Evolutionary conservation across 53 echinoderm and acorn worm species (phyloP).

Genomic region (Actinopyga echinites): DNA sequence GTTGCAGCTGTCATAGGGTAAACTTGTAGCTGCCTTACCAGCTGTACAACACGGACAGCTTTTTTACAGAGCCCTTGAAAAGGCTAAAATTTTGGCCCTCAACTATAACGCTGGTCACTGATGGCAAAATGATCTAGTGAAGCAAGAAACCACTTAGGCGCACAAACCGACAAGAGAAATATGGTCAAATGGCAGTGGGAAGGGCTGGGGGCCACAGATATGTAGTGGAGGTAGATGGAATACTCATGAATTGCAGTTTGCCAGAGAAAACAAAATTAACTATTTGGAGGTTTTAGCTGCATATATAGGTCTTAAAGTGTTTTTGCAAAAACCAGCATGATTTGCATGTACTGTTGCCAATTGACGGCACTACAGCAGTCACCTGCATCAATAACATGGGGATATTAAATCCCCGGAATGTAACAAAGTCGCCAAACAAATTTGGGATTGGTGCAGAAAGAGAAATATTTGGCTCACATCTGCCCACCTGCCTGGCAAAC

Average conservation of each 20-base stretch:
- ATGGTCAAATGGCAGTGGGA: too few species aligned
- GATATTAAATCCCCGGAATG: background rate
- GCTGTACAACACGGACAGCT: conserved; percentile 59
- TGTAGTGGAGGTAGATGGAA: background rate
- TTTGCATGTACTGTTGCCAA: background rate
- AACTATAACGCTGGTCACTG: conserved; percentile 42
- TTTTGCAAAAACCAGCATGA: conserved; percentile 17
- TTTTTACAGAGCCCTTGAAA: conserved; percentile 47
- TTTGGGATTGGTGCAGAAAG: conserved; percentile 8
- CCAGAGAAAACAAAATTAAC: conserved; percentile 46
- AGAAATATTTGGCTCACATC: conserved; percentile 7
- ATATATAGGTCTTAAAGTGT: conserved; percentile 55
- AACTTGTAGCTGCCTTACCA: conserved; percentile 49
- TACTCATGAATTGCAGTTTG: background rate
- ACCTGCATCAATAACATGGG: background rate
- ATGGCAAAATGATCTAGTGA: background rate
- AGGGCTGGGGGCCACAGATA: too few species aligned
- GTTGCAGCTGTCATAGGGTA: conserved; percentile 58
- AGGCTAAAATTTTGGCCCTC: conserved; percentile 22
- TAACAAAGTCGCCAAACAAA: background rate
- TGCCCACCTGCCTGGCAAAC: background rate
- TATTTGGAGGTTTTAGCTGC: conserved; percentile 57
- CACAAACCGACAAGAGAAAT: too few species aligned
- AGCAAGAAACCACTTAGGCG: too few species aligned
- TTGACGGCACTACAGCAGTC: conserved; percentile 32